Evolutionary conservation across 2,888 invertebrate genomes (phyloP).

Genomic region (Hybos culiciformis): DNA sequence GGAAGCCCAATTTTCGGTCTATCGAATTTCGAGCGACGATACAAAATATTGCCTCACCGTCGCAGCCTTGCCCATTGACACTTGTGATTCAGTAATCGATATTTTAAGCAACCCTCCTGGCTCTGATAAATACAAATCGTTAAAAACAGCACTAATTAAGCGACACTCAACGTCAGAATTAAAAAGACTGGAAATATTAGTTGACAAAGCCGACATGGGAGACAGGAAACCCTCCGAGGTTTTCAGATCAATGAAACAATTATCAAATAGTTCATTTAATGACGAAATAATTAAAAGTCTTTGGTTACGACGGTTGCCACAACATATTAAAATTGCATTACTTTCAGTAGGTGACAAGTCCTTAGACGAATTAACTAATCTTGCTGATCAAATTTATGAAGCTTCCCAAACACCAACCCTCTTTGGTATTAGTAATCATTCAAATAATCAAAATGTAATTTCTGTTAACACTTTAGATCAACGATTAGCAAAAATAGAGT

Average conservation of each 20-base stretch:
- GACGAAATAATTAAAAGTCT: conserved; percentile 2
- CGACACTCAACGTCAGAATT: conserved; percentile 2
- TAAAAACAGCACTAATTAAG: not conserved
- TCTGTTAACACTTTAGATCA: too few species aligned
- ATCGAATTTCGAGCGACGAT: conserved; percentile 2
- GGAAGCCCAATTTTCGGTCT: conserved; percentile 5
- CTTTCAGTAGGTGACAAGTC: conserved; percentile 3
- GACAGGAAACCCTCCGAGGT: conserved; percentile 6
- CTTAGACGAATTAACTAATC: conserved; percentile 1
- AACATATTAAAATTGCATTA: conserved; percentile 6
- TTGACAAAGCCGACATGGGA: conserved; percentile 5
- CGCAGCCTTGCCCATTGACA: conserved; percentile 3
- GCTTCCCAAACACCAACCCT: not conserved
- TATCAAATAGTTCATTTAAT: conserved; percentile 1
- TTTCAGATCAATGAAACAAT: conserved; percentile 5
- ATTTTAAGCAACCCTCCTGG: not conserved
- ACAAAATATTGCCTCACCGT: conserved; percentile 6
- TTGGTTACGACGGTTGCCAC: conserved; percentile 5
- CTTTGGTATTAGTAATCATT: too few species aligned
- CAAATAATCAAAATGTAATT: too few species aligned
- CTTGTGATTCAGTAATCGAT: conserved; percentile 7
- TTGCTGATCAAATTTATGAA: conserved; percentile 6
- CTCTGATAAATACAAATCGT: conserved; percentile 4
- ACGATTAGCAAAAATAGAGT: not conserved
- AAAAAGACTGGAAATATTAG: conserved; percentile 1